These are phyloP conservation scores for Cenopis cana DNA, from an alignment of 2,888 invertebrate species.

Conservation along the genomic window DNA sequence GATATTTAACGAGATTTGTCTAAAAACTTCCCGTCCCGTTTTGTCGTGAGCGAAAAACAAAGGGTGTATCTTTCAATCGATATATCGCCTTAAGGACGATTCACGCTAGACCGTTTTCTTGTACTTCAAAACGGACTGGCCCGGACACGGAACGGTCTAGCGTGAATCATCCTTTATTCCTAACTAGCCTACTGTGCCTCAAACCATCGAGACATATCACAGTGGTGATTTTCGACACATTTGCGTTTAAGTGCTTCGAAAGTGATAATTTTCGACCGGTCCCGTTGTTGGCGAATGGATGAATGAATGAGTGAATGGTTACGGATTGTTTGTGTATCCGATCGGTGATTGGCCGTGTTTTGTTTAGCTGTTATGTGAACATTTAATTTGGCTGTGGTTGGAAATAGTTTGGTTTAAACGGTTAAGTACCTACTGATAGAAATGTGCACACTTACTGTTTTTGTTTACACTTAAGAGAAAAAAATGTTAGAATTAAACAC, in stretches of 20 bases:
- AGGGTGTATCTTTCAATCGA: no score
- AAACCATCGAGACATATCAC: slow-evolving; percentile 10
- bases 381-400: slow-evolving; percentile 16
- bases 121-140: no score
- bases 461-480: no score
- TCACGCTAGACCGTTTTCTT: no score
- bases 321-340: slow-evolving; percentile 31
- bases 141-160: no score
- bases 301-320: slow-evolving; percentile 30
- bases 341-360: slow-evolving; percentile 25
- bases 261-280: slow-evolving; percentile 43
- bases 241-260: slow-evolving; percentile 42
- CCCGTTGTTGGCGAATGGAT: slow-evolving; percentile 27
- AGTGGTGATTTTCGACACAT: slow-evolving; percentile 41
- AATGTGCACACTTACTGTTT: no score
- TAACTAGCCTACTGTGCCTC: slow-evolving; percentile 15
- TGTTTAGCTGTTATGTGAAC: slow-evolving; percentile 27
- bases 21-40: no score
- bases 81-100: no score
- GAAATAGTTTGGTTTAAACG: slow-evolving; percentile 8
- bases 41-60: no score
- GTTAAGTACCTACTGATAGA: background rate
- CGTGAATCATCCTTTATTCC: background rate
- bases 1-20: no score
- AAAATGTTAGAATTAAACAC: no score